Evolutionary conservation across 2,797 vertebrate species (phyloP), one percentile per base, ranked within the genome.

Genomic region (Galaxias olidus): DNA sequence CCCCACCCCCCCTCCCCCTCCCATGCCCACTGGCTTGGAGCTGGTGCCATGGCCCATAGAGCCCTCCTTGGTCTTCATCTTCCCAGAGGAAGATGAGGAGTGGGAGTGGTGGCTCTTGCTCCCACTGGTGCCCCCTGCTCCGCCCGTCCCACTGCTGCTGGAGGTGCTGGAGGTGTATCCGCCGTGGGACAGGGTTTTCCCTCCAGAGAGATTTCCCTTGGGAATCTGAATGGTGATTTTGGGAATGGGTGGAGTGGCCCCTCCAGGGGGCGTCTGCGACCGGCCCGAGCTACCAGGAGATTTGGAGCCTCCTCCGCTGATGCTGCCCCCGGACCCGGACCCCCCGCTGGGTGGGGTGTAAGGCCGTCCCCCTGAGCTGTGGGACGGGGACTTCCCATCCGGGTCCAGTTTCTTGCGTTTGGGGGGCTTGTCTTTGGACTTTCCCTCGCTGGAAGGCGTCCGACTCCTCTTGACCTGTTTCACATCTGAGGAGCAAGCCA

Each of bases 181-280:
- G 74, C 95, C 92, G 1, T 98, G 97, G 0, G 96, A 98, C 0
- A 94, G 95, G 0, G 95, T 95, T 83, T 99, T 99, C 14, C 96
- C 96, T 17, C 95, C 96, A 72, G 94, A 94, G 85, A 99, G 93
- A 0, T 95, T 97, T 59, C 96, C 95, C 84, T 97, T 98, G 14
- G 94, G 94, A 63, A 99, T 98, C 86, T 99, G 97, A 84, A 99
- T 99, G 17, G 97, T 99, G 65, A 99, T 98, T 92, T 99, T 99
- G 65, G 96, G 98, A 74, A 98, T 98, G 56, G 96, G 96, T 66
- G 96, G 97, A 44, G 96, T 98, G 50, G 96, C 95, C 43, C 96
- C 95, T 59, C 96, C 96, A 0, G 97, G 96, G 54, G 98, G 97
- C 40, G 98, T 99, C 85, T 99, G 98, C 4, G 97, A 99, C 67